Evolutionary conservation across 2,797 vertebrate species (phyloP).

Genomic region (Borostomias antarcticus): DNA sequence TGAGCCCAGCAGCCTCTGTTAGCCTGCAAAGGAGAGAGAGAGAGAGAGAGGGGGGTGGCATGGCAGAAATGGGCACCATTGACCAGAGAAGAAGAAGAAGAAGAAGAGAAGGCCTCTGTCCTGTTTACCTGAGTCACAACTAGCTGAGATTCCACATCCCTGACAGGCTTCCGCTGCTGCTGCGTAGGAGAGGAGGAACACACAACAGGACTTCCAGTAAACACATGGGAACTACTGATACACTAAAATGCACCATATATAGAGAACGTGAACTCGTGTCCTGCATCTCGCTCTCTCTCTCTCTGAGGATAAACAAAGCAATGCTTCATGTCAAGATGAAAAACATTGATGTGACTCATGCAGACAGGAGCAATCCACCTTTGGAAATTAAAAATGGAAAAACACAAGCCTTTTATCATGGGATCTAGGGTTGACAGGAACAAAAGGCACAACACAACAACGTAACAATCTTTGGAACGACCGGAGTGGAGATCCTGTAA

Average conservation of each 20-base stretch:
- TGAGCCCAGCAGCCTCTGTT: neutral
- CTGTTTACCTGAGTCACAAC: constrained; percentile 59
- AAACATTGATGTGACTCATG: neutral
- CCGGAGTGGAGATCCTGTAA: no score
- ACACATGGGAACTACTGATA: no score
- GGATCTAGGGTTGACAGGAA: no score
- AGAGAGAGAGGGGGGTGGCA: no score
- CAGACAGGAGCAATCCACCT: neutral
- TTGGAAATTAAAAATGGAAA: neutral
- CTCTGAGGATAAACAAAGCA: neutral
- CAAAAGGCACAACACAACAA: neutral
- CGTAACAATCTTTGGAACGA: neutral
- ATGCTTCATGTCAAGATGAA: neutral
- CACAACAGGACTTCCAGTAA: no score
- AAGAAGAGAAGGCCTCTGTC: neutral
- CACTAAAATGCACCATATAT: no score
- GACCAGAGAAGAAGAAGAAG: neutral
- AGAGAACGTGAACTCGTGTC: neutral
- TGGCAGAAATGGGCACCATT: neutral
- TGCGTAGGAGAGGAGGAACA: constrained; percentile 24
- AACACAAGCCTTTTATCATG: no score
- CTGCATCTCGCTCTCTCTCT: neutral
- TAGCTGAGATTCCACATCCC: constrained; percentile 51
- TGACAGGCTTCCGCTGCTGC: constrained; percentile 49
- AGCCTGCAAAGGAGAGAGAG: neutral